phyloP scores from a whole-genome alignment of 1,140 invertebrate species.

The Leptoteleia sp. region DNA sequence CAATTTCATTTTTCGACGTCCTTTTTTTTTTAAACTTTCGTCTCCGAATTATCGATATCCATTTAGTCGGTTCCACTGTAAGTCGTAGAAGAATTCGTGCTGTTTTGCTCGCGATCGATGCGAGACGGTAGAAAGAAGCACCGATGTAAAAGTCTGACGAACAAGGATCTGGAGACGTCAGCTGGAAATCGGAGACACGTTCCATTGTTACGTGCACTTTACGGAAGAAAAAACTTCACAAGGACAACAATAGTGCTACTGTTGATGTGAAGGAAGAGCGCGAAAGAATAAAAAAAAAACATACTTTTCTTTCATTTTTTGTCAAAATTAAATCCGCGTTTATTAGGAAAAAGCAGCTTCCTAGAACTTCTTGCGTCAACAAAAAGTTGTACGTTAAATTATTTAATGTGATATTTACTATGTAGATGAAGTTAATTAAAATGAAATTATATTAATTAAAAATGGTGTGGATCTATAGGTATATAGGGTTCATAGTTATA shows the following conservation, averaged over 20 bases:
- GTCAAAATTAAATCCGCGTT: too few species aligned
- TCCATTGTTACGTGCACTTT: conserved; percentile 52
- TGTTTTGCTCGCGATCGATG: conserved; percentile 50
- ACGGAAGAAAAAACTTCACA: conserved; percentile 43
- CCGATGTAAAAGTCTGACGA: conserved; percentile 49
- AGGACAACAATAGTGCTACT: conserved; percentile 38
- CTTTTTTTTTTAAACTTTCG: conserved; percentile 32
- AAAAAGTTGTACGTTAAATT: too few species aligned
- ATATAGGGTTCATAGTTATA: too few species aligned
- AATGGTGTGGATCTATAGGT: too few species aligned
- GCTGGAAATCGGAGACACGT: conserved; percentile 49
- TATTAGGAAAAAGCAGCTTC: too few species aligned
- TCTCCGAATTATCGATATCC: conserved; percentile 29
- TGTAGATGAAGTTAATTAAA: too few species aligned
- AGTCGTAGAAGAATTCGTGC: conserved; percentile 18
- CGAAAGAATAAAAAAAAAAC: conserved; percentile 32
- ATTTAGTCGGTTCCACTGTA: conserved; percentile 32
- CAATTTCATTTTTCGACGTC: not conserved
- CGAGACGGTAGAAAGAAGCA: conserved; percentile 34
- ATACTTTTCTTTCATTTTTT: too few species aligned
- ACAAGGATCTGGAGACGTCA: conserved; percentile 33
- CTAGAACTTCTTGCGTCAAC: too few species aligned
- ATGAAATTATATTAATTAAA: too few species aligned
- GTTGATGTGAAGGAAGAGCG: conserved; percentile 23
- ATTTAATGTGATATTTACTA: too few species aligned